Base-by-base conservation (phyloP, 2,888 invertebrate genomes). In the Cheiracanthium punctorium region DNA sequence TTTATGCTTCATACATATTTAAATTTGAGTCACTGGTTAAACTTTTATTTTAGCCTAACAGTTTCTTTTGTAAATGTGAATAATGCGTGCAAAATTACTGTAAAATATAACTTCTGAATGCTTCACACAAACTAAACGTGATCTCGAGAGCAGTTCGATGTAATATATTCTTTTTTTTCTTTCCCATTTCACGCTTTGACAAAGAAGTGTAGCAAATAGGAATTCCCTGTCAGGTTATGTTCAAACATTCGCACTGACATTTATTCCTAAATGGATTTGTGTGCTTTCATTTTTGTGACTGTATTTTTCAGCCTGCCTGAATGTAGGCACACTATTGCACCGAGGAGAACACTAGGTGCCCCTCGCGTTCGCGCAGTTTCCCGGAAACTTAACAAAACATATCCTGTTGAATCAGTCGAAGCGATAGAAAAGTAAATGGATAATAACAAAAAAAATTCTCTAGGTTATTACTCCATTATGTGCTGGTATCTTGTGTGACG, bases 391-490 rank as follows among this genome's bases (percentile, higher is more conserved):
- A 65, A 73, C 82, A 84, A 84, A 84, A 84, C 71, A 30, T 73
- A 84, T 84, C 82, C 82, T 72, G 82, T 77, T 84, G 82, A 84
- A 84, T 84, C 82, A 84, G 72, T 71, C 77, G 65, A 64, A 71
- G 67, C 43, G 58, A 33, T 20, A n/a, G 67, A 58, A 52, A 41
- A 33, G 65, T 67, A 69, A 67, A 69, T 69, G 32, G 32, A 73
- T 65, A 81, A 75, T 70, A 29, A 65, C 52, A 33, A 28, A 52
- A 48, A 69, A 52, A 52, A 37, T n/a, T 75, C 75, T 74, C 52
- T 74, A 74, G 81, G 81, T 81, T 74, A 81, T 81, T 81, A 75
- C 69, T 74, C 81, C 52, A 69, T 69, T 69, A 69, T 69, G 33
- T 33, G 32, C 33, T 69, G 69, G 69, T 33, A 69, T 69, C 69